phyloP scores from a whole-genome alignment of 2,113 vertebrate genomes.

The Hystrix brachyura region DNA sequence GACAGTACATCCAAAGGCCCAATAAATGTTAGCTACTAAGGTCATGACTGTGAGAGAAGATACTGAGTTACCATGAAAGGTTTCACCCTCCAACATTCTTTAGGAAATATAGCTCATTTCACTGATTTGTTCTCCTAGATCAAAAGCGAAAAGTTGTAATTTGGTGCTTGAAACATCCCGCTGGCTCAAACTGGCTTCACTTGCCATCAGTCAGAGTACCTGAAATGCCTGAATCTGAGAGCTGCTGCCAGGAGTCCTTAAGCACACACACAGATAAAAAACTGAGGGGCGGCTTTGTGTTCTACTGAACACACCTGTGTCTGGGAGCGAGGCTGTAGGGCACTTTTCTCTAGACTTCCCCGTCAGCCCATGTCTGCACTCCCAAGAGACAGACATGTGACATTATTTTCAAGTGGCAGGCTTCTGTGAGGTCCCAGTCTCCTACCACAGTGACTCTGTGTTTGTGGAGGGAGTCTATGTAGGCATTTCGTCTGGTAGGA shows the following conservation, averaged over 20 bases:
- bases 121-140: neutral
- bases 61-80: neutral
- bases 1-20: neutral
- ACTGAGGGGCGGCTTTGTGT: neutral
- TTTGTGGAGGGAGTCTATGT: no score
- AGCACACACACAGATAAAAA: neutral
- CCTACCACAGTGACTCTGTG: neutral
- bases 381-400: no score
- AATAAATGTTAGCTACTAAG: neutral
- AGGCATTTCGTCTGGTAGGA: neutral
- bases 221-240: neutral
- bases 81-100: neutral
- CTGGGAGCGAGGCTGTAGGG: neutral
- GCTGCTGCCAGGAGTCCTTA: neutral
- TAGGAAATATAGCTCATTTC: neutral
- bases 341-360: neutral
- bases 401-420: neutral
- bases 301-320: neutral
- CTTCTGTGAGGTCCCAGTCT: neutral
- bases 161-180: neutral
- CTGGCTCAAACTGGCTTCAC: neutral
- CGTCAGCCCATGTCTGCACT: neutral
- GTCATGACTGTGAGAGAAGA: neutral
- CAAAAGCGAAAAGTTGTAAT: neutral
- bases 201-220: neutral